A percentile compares a stretch with the other conserved stretches of the same genome.
Evolutionary conservation across 2,113 vertebrate species (phyloP).

Genomic region (Microcebus griseorufus): DNA sequence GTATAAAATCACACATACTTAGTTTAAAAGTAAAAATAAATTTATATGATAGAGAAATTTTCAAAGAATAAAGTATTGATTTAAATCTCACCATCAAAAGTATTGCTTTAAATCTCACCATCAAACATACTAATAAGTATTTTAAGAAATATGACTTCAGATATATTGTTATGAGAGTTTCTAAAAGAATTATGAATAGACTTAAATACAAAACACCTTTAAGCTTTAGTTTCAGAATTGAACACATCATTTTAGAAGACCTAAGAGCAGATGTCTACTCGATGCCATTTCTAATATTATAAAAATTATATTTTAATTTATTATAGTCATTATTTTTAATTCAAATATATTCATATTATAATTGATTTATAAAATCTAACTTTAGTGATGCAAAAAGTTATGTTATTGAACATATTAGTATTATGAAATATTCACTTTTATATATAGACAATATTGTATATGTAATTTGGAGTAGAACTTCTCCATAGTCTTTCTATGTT

Average conservation of each 20-base stretch:
- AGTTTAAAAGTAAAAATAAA: conserved; percentile 13
- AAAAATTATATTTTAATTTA: neutral
- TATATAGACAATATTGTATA: neutral
- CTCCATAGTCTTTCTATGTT: neutral
- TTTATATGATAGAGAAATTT: neutral
- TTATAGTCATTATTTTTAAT: neutral
- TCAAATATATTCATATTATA: neutral
- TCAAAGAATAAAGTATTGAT: neutral
- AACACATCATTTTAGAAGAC: neutral
- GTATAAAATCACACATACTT: neutral
- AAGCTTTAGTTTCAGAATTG: neutral
- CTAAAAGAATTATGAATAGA: neutral
- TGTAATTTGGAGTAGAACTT: neutral
- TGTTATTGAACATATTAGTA: neutral
- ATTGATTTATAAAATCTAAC: neutral
- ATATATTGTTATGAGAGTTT: neutral
- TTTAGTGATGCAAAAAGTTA: neutral
- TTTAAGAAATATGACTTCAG: neutral
- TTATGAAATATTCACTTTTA: neutral
- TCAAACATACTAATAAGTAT: neutral
- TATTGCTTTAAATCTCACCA: neutral
- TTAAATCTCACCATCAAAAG: neutral
- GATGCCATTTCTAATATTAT: neutral
- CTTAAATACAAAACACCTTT: neutral
- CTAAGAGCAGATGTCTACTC: no score